Evolutionary conservation across 2,888 invertebrate genomes (phyloP), one percentile per base, ranked within the genome.

Genomic region (Scrobipalpa costella): DNA sequence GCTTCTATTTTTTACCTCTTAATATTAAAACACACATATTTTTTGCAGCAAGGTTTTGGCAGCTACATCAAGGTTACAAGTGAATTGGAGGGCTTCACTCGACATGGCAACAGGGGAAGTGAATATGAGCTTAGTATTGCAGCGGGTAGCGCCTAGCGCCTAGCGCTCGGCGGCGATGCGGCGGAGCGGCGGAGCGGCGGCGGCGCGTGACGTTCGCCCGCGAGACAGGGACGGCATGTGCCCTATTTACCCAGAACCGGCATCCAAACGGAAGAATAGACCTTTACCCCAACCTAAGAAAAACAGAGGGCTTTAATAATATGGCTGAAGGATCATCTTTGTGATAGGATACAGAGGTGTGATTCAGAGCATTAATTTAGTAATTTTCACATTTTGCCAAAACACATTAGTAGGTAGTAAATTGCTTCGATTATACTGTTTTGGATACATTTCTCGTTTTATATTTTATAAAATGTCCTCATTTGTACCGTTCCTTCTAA

Each of bases 221-320:
- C n/a, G 8, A 38, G 52, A 21, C 38, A 38, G 55, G 64, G 63
- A 64, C 63, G 57, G 59, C 62, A 44, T 17, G 21, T 67, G 68
- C 58, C 68, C 68, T 66, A 68, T 66, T 68, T 65, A 67, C 65
- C 64, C 47, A 50, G 40, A 63, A 63, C 66, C 34, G 13, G 13
- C 33, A 33, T 34, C 34, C 7, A 8, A 27, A 21, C 52, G 9
- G 27, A 64, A 65, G 61, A 55, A 55, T 60, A 60, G 60, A 58
- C 64, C 57, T 63, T 38, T 63, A 21, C 11, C 57, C 33, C 34
- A 34, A 47, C 9, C 7, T 15, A 11, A n/a, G 9, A 1, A n/a
- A 47, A 1, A n/a, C n/a, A n/a, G n/a, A n/a, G 47, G 7, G 9
- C 15, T 2, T n/a, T n/a, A 47, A 7, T 15, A 15, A 15, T 38